A percentile compares a stretch with the other conserved stretches of the same genome.
phyloP scores from a whole-genome alignment of 64 coral and sea anemone species.

The Dendronephthya gigantea region DNA sequence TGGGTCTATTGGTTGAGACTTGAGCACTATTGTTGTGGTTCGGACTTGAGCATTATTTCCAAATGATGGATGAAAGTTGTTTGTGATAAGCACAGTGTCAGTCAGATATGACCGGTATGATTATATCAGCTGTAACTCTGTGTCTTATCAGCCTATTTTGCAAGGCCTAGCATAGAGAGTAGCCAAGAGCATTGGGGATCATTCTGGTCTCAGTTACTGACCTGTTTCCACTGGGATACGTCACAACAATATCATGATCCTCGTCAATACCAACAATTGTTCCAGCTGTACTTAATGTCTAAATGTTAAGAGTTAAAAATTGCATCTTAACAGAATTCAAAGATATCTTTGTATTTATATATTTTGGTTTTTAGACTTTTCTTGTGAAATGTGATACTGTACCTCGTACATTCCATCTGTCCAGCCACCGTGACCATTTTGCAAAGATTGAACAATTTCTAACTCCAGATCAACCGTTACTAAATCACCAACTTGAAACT shows the following conservation, averaged over 20 bases:
- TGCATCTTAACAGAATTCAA: neutral
- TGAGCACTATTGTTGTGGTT: no score
- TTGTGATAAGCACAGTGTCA: no score
- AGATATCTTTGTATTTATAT: no score
- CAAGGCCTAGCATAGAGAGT: no score
- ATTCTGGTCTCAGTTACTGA: no score
- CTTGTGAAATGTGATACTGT: neutral
- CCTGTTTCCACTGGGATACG: constrained; percentile 94
- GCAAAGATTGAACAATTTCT: constrained; percentile 94
- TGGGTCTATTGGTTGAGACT: no score
- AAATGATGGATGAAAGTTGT: no score
- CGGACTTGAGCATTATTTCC: no score
- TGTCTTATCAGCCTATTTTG: no score
- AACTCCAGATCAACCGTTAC: constrained; percentile 93
- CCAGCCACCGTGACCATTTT: constrained; percentile 95
- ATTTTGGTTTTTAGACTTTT: neutral
- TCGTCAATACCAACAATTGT: constrained; percentile 99
- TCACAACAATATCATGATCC: constrained; percentile 97
- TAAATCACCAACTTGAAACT: constrained; percentile 80
- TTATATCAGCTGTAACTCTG: no score
- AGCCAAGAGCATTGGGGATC: no score
- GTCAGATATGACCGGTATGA: no score
- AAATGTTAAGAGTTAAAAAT: neutral
- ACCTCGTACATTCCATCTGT: constrained; percentile 99
- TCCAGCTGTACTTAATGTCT: constrained; percentile 85